Evolutionary conservation across 1,140 invertebrate genomes (phyloP), one percentile per base, ranked within the genome.

Genomic region (Phenacoccus solenopsis): DNA sequence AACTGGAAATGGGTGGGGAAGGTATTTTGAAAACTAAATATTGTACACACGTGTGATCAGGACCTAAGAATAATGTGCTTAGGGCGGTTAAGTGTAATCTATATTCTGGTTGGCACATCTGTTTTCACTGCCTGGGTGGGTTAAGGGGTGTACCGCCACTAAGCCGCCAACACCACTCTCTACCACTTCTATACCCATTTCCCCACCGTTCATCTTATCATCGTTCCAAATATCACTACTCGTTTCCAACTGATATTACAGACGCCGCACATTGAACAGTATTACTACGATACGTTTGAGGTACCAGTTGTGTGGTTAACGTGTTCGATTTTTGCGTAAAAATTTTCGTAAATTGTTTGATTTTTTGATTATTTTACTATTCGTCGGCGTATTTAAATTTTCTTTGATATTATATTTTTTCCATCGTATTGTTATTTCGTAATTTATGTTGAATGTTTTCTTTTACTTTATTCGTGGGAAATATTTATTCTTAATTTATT

Each of bases 1-100:
- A 5, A 7, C 20, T n/a, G 38, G 16, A n/a, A n/a, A n/a, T n/a
- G 16, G 38, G 38, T 16, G 38, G 38, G 38, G 38, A 9, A 49
- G 38, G 38, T 49, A n/a, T 64, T 64, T 27, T 64, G 59, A 64
- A 64, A 64, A 24, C 25, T 25, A 64, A 64, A 64, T 64, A 64
- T 64, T 64, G 59, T 64, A 64, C 59, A 64, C 59, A 64, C 59
- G 59, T 64, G 59, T 64, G 59, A 64, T 27, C 22, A 24, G 59
- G 59, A 64, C 59, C 59, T 64, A 64, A 64, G 59, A 64, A 64
- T 64, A 64, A 64, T 64, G 59, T 27, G 59, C 59, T 64, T 64
- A 64, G 59, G 59, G 59, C 59, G 59, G 59, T 64, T 64, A 64
- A 64, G 59, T 64, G 59, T 64, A 64, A 64, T 64, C 59, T 24